Base-by-base conservation (phyloP, 2,113 vertebrate genomes). In the Chamaea fasciata region DNA sequence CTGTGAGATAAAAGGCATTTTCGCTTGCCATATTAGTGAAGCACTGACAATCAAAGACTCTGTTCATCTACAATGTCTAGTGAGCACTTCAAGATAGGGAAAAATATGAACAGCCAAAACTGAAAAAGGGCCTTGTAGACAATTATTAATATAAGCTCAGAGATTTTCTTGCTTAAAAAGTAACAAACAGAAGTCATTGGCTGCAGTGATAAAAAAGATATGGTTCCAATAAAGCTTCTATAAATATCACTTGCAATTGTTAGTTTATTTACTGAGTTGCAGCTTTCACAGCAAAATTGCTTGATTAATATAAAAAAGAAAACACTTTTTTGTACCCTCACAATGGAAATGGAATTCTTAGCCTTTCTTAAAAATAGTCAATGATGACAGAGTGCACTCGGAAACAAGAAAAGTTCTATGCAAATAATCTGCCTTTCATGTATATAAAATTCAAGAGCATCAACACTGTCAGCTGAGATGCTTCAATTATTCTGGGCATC, bases 1-100 rank as follows among this genome's bases (percentile, higher is more conserved):
- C 79, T 80, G 65, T 4, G 37, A 91, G 60, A 95, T 86, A 86
- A 94, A 95, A 96, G 60, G 53, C 44, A 3, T 55, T 91, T 95
- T 81, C 41, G 78, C 68, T 83, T 86, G 37, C 50, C 27, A n/a
- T 60, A 69, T 79, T 33, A 89, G 56, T 28, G 70, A 91, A 83
- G 37, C 63, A 80, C 22, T 62, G 79, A 65, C 78, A 87, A 92
- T 92, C 75, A 83, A 95, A 83, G 79, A 78, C n/a, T 26, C 5
- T 60, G 39, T 71, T 90, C 83, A 92, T 55, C 50, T 87, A 82
- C 78, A 94, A 92, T 26, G 14, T 68, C 73, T 89, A 57, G n/a
- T 70, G 69, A 90, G 57, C 59, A 28, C 56, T 86, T 56, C 46
- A 79, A 75, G 57, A 71, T 20, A 86, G 37, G 33, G 87, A 91